A percentile compares a stretch with the other conserved stretches of the same genome.
Evolutionary conservation across 2,113 vertebrate species (phyloP).

Genomic region (human): DNA sequence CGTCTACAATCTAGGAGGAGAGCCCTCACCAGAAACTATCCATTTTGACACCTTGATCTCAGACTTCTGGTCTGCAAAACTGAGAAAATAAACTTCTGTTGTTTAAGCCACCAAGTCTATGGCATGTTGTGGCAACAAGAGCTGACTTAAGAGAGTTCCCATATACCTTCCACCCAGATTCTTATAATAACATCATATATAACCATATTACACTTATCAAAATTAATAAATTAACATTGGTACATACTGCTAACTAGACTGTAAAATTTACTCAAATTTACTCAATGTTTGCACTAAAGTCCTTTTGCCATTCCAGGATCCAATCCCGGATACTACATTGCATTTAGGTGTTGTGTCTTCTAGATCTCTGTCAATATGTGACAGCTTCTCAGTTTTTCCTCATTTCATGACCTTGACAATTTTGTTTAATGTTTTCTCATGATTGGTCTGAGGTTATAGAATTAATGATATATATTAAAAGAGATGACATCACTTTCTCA

Average conservation of each 20-base stretch:
- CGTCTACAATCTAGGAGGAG: not conserved
- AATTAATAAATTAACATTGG: not conserved
- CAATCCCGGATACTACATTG: not conserved
- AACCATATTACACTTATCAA: not conserved
- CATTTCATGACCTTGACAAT: not conserved
- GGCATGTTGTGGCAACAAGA: not conserved
- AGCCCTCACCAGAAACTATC: not conserved
- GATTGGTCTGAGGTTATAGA: not conserved
- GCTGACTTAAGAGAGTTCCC: not conserved
- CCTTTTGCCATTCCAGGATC: not conserved
- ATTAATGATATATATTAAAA: not conserved
- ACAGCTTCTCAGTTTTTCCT: not conserved
- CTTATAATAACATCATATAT: not conserved
- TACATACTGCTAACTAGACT: not conserved
- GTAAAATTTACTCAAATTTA: not conserved
- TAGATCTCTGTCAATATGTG: not conserved
- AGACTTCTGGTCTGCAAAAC: not conserved
- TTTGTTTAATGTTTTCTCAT: conserved; percentile 27
- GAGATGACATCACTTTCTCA: not conserved
- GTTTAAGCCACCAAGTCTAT: not conserved
- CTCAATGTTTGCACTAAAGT: not conserved
- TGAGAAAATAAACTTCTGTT: conserved; percentile 18
- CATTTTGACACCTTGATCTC: not conserved
- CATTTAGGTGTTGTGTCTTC: not conserved
- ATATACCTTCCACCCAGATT: not conserved